Percentiles rank a stretch among this genome's conserved stretches.
phyloP scores from a whole-genome alignment of 2,888 invertebrate genomes.

The Lasioglossum marginatum region DNA sequence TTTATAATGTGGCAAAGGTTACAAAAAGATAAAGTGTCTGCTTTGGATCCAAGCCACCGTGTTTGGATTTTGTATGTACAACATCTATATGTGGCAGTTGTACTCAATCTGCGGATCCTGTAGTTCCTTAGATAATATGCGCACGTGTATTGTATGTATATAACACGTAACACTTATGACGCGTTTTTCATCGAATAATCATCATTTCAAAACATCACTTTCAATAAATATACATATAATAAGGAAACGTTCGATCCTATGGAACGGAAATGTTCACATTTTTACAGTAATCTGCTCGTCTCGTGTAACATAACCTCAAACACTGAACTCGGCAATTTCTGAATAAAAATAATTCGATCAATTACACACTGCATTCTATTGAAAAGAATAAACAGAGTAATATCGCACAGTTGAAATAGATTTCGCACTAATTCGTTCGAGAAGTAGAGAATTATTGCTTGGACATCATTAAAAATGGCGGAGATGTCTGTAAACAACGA shows the following conservation, averaged over 20 bases:
- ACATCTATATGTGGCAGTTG: conserved; percentile 29
- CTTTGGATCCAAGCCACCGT: conserved; percentile 44
- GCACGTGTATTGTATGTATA: not conserved
- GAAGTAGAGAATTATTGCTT: conserved; percentile 12
- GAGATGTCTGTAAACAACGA: conserved; percentile 45
- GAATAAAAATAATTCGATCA: not conserved
- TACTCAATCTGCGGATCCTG: conserved; percentile 43
- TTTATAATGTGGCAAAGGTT: conserved; percentile 57
- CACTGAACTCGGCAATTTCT: not conserved
- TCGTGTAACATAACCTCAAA: conserved; percentile 22
- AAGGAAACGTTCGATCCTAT: not conserved
- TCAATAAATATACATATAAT: not conserved
- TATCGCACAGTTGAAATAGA: not conserved
- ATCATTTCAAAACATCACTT: not conserved
- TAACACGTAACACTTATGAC: not conserved
- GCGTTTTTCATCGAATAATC: not conserved
- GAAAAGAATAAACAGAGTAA: not conserved
- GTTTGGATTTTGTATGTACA: conserved; percentile 38
- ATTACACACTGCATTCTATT: not conserved
- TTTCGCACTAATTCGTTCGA: not conserved
- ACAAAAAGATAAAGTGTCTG: conserved; percentile 38
- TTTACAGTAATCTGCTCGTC: not conserved
- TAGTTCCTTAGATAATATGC: not conserved
- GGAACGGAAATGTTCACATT: not conserved
- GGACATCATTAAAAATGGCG: conserved; percentile 53